Percentiles rank a stretch among this genome's conserved stretches.
Conservation (phyloP, 2,888 invertebrate genomes). For the Girardia tigrina region DNA sequence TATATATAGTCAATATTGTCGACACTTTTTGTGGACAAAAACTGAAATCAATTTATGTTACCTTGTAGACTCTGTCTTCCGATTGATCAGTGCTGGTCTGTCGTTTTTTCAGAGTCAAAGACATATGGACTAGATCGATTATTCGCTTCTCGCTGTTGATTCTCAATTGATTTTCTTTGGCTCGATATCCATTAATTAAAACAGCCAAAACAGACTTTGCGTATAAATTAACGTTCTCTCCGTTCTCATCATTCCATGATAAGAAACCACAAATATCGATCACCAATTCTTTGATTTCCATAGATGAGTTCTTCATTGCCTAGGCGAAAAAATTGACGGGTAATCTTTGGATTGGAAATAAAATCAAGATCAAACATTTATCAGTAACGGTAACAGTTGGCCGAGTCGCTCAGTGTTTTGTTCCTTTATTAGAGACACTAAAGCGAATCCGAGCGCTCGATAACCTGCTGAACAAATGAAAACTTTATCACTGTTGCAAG, state of each 20-base stretch:
- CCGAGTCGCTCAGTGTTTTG: neutral
- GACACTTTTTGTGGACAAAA: no score
- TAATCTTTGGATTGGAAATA: neutral
- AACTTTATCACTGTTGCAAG: constrained; percentile 5
- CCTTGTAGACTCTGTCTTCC: neutral
- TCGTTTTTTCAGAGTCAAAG: neutral
- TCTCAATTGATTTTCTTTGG: constrained; percentile 86
- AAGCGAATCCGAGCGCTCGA: neutral
- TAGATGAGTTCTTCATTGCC: constrained; percentile 71
- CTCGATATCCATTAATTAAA: constrained; percentile 91
- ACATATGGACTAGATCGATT: constrained; percentile 57
- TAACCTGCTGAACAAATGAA: neutral
- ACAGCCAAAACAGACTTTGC: constrained; percentile 67
- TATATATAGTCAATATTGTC: no score
- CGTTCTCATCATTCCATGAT: constrained; percentile 53
- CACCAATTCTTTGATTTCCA: constrained; percentile 80
- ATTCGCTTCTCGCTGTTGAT: constrained; percentile 82
- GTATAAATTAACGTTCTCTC: constrained; percentile 42
- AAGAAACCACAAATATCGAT: constrained; percentile 66
- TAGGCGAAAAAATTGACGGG: constrained; percentile 39
- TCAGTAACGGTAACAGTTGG: neutral
- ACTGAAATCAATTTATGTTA: no score
- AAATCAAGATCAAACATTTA: neutral
- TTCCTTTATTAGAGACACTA: neutral
- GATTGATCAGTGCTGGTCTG: neutral